Evolutionary conservation across 2,888 invertebrate species (phyloP), one percentile per base, ranked within the genome.

Genomic region (Cataglyphis rosenhaueri): DNA sequence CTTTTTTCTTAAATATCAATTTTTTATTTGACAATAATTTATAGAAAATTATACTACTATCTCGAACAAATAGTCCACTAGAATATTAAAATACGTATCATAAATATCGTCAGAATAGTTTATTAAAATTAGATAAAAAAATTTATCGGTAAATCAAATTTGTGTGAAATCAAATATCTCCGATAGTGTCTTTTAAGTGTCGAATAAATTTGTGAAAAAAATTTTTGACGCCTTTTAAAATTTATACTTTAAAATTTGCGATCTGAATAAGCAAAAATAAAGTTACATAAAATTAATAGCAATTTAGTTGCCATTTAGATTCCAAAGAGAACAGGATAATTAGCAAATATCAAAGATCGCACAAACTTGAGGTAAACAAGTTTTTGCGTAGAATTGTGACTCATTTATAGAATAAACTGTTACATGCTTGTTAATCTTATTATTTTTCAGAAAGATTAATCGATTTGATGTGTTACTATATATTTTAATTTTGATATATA

Each of bases 341-440:
- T 61, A 8, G 9, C 57, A 68, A 75, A 55, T 61, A 65, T n/a
- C 76, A 78, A 59, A 76, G 66, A 61, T 78, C 18, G 18, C 18
- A 68, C 3, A 59, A 70, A 61, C 44, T 48, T 48, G 32, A 44
- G 59, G 57, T 18, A 78, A 78, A 61, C 44, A 78, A 78, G 44
- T 59, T 78, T 78, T 59, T 70, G 9, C 18, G 44, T 44, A 1
- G 0, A 52, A 1, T 66, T 66, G 29, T 29, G 8, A 66, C 6
- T 55, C 9, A 3, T 41, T 25, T 44, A n/a, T 57, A 57, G 9
- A 66, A 76, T 18, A 18, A 25, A 25, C 8, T 8, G 8, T 68
- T 32, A 21, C 9, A 52, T 18, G 25, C 48, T 68, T 55, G 41
- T 12, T 35, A 2, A 1, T 41, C 3, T 29, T 21, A 65, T 41